A percentile compares a stretch with the other conserved stretches of the same genome.
Evolutionary conservation across 2,113 vertebrate genomes (phyloP).

Genomic region (Callipepla californica): DNA sequence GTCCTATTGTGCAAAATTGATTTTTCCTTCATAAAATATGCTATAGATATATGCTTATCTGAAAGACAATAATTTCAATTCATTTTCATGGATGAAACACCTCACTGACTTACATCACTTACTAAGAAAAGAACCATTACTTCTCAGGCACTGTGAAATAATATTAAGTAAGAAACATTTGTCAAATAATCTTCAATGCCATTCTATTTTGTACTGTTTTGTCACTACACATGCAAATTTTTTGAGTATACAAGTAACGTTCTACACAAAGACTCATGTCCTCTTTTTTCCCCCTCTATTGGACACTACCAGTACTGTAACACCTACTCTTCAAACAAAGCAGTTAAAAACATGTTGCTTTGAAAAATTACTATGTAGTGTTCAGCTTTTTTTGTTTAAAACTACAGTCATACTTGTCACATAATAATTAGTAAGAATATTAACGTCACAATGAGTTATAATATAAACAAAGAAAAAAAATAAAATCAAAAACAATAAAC

Average conservation of each 20-base stretch:
- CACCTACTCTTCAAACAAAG: not conserved
- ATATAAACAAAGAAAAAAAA: not conserved
- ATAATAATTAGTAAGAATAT: not conserved
- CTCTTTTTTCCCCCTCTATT: rapidly evolving
- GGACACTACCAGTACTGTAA: not conserved
- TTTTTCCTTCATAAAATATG: not conserved
- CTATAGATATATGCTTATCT: not conserved
- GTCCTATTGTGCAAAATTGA: not conserved
- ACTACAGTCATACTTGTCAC: not conserved
- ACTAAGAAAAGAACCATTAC: not conserved
- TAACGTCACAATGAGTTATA: not conserved
- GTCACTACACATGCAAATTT: not conserved
- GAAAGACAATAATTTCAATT: not conserved
- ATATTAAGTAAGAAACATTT: not conserved
- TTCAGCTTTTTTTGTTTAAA: not conserved
- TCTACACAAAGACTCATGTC: not conserved
- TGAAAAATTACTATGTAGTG: not conserved
- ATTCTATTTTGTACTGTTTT: not conserved
- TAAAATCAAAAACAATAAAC: rapidly evolving
- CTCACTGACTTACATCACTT: not conserved
- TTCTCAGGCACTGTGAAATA: not conserved
- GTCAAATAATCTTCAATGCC: not conserved
- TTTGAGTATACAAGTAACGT: not conserved
- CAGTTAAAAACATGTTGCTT: not conserved
- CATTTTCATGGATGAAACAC: not conserved